These are phyloP conservation scores for Myrmophylax atrothorax DNA, from an alignment of 2,113 vertebrate genomes.

Conservation along the genomic window DNA sequence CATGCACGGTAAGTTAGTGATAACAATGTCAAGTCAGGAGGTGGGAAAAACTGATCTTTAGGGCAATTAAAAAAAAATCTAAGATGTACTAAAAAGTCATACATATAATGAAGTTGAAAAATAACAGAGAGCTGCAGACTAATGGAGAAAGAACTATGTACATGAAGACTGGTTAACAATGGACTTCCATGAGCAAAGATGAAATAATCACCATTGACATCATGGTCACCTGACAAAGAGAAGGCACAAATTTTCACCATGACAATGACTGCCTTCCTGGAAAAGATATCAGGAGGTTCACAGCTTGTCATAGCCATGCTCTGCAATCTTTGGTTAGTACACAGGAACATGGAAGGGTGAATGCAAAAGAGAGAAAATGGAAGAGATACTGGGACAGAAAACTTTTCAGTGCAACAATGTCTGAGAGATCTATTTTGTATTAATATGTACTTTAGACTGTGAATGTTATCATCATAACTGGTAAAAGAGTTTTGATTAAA, in stretches of 20 bases:
- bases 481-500: background rate
- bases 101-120: background rate
- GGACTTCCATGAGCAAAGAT: background rate
- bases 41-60: background rate
- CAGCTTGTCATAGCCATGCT: background rate
- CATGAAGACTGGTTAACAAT: background rate
- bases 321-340: background rate
- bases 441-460: background rate
- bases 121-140: background rate
- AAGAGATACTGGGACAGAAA: background rate
- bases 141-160: rapidly evolving
- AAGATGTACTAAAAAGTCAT: background rate
- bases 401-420: background rate
- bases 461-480: background rate
- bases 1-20: background rate
- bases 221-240: background rate
- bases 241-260: background rate
- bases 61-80: background rate
- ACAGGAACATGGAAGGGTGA: background rate
- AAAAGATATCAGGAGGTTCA: background rate
- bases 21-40: background rate
- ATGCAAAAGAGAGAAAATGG: background rate
- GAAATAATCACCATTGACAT: background rate
- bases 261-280: background rate
- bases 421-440: background rate